Evolutionary conservation across 2,113 vertebrate species (phyloP).

Genomic region (Ia io): DNA sequence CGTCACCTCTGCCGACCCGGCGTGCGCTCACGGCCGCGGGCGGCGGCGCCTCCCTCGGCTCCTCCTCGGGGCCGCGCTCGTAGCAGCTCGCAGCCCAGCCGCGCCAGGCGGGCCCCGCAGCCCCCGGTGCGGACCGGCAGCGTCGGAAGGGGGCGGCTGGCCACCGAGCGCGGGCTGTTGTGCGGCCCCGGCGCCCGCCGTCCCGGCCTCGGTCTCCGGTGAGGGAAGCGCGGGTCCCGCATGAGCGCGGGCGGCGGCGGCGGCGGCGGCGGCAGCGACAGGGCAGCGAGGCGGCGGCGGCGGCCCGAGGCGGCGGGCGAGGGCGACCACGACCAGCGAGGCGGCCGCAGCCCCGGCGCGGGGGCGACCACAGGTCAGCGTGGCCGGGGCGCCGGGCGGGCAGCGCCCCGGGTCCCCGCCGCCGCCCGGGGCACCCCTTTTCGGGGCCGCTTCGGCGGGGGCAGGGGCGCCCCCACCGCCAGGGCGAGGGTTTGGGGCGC

Average conservation of each 20-base stretch:
- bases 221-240: slow-evolving; percentile 75
- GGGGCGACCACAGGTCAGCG: slow-evolving; percentile 67
- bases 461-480: not conserved
- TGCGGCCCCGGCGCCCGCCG: slow-evolving; percentile 7
- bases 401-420: not conserved
- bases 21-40: not conserved
- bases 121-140: not conserved
- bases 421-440: not conserved
- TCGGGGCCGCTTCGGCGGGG: not conserved
- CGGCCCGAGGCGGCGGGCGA: slow-evolving; percentile 68
- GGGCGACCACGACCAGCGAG: slow-evolving; percentile 63
- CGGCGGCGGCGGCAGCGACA: slow-evolving; percentile 29
- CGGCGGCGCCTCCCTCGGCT: slow-evolving; percentile 43
- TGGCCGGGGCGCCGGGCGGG: not conserved
- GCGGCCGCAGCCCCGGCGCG: slow-evolving; percentile 62
- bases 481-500: slow-evolving; percentile 32
- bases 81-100: slow-evolving; percentile 15
- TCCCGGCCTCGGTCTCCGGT: slow-evolving; percentile 37
- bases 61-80: not conserved
- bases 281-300: slow-evolving; percentile 75
- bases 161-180: not conserved
- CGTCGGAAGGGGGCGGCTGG: slow-evolving; percentile 40
- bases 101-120: not conserved
- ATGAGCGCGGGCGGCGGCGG: slow-evolving; percentile 78
- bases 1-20: slow-evolving; percentile 39